Evolutionary conservation across 2,113 vertebrate species (phyloP).

Genomic region (Hemibagrus wyckioides): DNA sequence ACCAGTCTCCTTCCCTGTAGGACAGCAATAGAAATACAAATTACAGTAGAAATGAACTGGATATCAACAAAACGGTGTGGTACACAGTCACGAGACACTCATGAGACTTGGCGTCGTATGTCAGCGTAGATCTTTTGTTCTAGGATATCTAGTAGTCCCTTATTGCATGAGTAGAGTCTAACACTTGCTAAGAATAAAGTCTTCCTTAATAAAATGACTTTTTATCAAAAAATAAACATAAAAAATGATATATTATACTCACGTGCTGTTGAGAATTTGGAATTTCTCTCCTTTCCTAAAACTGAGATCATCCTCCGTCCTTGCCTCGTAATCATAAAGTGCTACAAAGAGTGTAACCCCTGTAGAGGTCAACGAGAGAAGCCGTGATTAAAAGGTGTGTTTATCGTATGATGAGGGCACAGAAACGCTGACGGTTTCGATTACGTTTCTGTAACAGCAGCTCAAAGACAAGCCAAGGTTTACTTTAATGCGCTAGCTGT

Average conservation of each 20-base stretch:
- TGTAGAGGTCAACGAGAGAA: constrained; percentile 61
- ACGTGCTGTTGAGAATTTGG: constrained; percentile 99
- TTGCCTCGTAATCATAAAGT: constrained; percentile 97
- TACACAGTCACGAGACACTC: background rate
- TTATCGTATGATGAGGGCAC: background rate
- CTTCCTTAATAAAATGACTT: background rate
- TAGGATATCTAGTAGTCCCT: too few species aligned
- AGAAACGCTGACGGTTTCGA: background rate
- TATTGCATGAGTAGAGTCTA: background rate
- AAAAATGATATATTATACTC: constrained; percentile 71
- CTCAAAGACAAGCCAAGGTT: background rate
- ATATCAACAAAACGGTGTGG: background rate
- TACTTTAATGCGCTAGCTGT: background rate
- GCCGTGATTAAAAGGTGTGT: background rate
- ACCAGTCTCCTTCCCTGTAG: constrained; percentile 97
- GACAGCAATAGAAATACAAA: constrained; percentile 35
- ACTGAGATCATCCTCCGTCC: constrained; percentile 98
- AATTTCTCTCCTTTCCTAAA: constrained; percentile 99
- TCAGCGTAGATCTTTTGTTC: background rate
- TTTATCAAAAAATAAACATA: background rate
- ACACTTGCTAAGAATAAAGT: background rate
- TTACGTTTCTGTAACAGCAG: background rate
- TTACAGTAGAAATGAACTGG: constrained; percentile 9
- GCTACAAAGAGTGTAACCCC: constrained; percentile 99
- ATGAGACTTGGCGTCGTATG: too few species aligned